Evolutionary conservation across 2,888 invertebrate species (phyloP).

Genomic region (Phania funesta): DNA sequence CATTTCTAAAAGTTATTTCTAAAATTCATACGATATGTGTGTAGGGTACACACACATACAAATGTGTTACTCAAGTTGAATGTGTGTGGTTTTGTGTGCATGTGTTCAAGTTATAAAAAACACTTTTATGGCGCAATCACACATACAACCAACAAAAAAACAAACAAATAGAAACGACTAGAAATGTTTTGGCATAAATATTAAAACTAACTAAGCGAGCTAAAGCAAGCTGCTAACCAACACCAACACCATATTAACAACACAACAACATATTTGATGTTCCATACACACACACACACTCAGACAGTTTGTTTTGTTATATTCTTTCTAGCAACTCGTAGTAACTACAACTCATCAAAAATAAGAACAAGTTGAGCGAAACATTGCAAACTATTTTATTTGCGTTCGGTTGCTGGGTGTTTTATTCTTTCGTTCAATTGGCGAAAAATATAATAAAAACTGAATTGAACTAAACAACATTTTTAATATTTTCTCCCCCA

Average conservation of each 20-base stretch:
- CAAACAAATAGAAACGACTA: slow-evolving; percentile 39
- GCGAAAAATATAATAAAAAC: slow-evolving; percentile 27
- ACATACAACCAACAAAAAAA: not conserved
- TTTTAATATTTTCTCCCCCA: slow-evolving; percentile 44
- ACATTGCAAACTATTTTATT: slow-evolving; percentile 40
- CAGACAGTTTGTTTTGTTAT: slow-evolving; percentile 18
- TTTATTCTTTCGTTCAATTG: slow-evolving; percentile 32
- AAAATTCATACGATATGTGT: slow-evolving; percentile 38
- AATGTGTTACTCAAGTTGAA: too few species aligned
- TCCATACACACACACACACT: not conserved
- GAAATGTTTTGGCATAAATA: slow-evolving; percentile 64
- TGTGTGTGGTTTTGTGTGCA: not conserved
- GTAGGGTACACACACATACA: too few species aligned
- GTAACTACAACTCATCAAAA: slow-evolving; percentile 60
- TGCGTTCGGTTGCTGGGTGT: slow-evolving; percentile 28
- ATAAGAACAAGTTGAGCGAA: slow-evolving; percentile 51
- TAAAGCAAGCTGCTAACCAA: slow-evolving; percentile 61
- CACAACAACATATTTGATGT: slow-evolving; percentile 38
- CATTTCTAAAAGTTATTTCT: slow-evolving; percentile 60
- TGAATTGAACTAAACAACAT: slow-evolving; percentile 33
- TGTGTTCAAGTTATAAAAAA: slow-evolving; percentile 61
- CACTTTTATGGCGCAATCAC: slow-evolving; percentile 49
- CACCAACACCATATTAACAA: slow-evolving; percentile 55
- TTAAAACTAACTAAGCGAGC: slow-evolving; percentile 66
- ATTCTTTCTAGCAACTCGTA: slow-evolving; percentile 10